phyloP scores from a whole-genome alignment of 2,888 invertebrate species.

The Hermaeophaga mercurialis region DNA sequence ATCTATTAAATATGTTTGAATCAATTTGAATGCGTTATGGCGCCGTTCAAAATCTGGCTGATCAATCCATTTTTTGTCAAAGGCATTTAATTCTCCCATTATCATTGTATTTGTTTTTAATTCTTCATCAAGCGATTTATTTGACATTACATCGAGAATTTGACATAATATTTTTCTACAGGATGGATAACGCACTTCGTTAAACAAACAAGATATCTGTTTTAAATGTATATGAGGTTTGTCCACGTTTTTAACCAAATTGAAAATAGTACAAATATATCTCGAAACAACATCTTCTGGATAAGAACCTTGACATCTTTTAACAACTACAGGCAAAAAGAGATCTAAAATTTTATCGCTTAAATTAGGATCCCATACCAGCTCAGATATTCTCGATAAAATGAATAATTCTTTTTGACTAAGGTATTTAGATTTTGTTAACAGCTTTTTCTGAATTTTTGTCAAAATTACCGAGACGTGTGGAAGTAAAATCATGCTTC shows the following conservation, averaged over 20 bases:
- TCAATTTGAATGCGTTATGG: conserved; percentile 75
- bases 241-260: conserved; percentile 72
- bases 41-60: conserved; percentile 90
- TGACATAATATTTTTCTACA: conserved; percentile 73
- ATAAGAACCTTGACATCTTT: conserved; percentile 64
- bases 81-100: conserved; percentile 79
- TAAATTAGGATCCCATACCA: conserved; percentile 69
- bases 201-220: conserved; percentile 74
- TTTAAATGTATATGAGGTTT: conserved; percentile 71
- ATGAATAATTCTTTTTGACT: conserved; percentile 75
- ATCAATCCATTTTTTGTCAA: conserved; percentile 86
- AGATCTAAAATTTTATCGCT: conserved; percentile 74
- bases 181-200: conserved; percentile 67
- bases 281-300: conserved; percentile 73
- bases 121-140: conserved; percentile 56
- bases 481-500: conserved; percentile 74
- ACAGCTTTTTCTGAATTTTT: conserved; percentile 69
- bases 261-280: conserved; percentile 73
- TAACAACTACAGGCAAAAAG: conserved; percentile 72
- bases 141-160: conserved; percentile 66
- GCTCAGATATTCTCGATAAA: conserved; percentile 75
- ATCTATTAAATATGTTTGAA: conserved; percentile 63
- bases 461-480: conserved; percentile 74
- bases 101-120: conserved; percentile 60
- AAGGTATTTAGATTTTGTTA: conserved; percentile 64